Percentiles rank a stretch among this genome's conserved stretches.
Evolutionary conservation across 2,888 invertebrate genomes (phyloP).

Genomic region (Watsonalla binaria): DNA sequence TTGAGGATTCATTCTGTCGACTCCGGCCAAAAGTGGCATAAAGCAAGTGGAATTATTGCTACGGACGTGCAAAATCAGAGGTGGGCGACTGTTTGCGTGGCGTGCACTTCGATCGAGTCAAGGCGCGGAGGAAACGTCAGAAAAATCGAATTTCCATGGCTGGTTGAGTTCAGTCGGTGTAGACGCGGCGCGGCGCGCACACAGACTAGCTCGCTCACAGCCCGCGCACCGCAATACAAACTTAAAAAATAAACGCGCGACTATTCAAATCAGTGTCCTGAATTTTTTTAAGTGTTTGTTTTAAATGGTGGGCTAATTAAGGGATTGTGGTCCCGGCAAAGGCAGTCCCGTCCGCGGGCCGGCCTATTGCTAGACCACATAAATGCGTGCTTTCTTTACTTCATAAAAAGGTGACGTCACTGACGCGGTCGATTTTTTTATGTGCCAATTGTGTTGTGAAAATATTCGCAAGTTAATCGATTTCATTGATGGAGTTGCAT

Average conservation of each 20-base stretch:
- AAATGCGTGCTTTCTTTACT: constrained; percentile 60
- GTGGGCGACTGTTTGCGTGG: constrained; percentile 56
- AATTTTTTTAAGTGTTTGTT: constrained; percentile 30
- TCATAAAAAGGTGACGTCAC: constrained; percentile 75
- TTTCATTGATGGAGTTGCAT: constrained; percentile 44
- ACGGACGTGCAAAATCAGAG: constrained; percentile 70
- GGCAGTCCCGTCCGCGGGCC: constrained; percentile 47
- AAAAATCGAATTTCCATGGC: constrained; percentile 78
- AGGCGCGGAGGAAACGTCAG: constrained; percentile 78
- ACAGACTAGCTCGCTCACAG: constrained; percentile 47
- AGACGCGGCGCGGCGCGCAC: constrained; percentile 73
- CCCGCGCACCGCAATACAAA: constrained; percentile 53
- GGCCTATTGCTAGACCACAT: constrained; percentile 54
- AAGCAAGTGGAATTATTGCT: constrained; percentile 53
- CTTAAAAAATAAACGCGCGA: constrained; percentile 29
- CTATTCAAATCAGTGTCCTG: constrained; percentile 34
- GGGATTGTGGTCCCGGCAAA: constrained; percentile 63
- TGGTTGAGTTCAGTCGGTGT: constrained; percentile 58
- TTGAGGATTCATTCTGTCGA: constrained; percentile 40
- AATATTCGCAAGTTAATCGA: constrained; percentile 15
- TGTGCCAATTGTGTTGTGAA: constrained; percentile 29
- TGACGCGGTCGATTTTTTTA: constrained; percentile 50
- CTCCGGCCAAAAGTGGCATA: constrained; percentile 51
- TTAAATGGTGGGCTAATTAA: constrained; percentile 57
- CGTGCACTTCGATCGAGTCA: constrained; percentile 75